These are phyloP conservation scores for Triops cancriformis DNA, from an alignment of 1,140 invertebrate genomes.

Conservation along the genomic window DNA sequence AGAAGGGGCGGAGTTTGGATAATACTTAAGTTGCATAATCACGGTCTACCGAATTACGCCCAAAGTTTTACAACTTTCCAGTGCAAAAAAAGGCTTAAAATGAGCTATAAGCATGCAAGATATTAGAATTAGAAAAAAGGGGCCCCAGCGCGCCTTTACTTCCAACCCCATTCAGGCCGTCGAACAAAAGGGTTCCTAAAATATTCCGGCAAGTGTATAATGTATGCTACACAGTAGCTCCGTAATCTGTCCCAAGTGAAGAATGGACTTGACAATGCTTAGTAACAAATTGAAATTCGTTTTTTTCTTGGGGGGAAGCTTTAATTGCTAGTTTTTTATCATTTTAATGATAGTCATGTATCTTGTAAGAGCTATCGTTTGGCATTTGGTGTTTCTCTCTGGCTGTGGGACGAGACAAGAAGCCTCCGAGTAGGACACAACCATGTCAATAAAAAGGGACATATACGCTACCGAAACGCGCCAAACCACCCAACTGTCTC, in stretches of 20 bases:
- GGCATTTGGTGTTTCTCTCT: background rate
- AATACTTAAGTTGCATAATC: background rate
- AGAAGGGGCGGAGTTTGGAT: background rate
- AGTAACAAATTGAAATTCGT: conserved; percentile 6
- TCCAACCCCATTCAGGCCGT: background rate
- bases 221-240: background rate
- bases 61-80: background rate
- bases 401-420: background rate
- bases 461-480: background rate
- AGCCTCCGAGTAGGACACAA: background rate
- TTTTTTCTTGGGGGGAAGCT: background rate
- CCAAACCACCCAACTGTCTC: conserved; percentile 1
- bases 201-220: background rate
- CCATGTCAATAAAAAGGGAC: conserved; percentile 3
- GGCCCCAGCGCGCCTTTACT: background rate
- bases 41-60: conserved; percentile 4
- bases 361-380: background rate
- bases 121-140: background rate
- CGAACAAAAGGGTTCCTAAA: background rate
- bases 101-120: background rate
- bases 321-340: conserved; percentile 7
- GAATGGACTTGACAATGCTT: conserved; percentile 4
- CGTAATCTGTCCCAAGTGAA: background rate
- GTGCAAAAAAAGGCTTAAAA: background rate
- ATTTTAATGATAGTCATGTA: conserved; percentile 11